Conservation (phyloP, 1,140 invertebrate genomes). For the Conus betulinus region DNA sequence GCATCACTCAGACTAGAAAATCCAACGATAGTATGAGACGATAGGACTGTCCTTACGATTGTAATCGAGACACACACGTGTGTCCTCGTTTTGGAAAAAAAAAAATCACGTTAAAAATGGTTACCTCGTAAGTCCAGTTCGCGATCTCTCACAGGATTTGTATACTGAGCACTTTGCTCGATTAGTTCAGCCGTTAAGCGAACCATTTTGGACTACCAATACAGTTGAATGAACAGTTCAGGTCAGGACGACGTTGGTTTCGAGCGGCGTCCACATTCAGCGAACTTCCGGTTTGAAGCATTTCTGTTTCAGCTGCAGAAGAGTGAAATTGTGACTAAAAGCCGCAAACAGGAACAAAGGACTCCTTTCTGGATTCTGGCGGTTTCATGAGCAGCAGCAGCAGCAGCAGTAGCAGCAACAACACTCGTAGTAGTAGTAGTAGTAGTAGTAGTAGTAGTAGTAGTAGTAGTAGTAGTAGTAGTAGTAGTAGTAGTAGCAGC, state of each 20-base stretch:
- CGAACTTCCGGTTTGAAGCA: background rate
- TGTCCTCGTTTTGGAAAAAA: background rate
- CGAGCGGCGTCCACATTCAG: background rate
- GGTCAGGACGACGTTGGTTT: background rate
- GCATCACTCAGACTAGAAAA: too few relatives aligned
- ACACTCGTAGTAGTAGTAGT: slow-evolving; percentile 2
- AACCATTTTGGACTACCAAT: slow-evolving; percentile 60
- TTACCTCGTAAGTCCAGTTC: slow-evolving; percentile 96
- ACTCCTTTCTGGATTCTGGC: background rate
- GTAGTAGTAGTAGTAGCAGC: slow-evolving; percentile 20
- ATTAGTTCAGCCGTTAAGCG: slow-evolving; percentile 70
- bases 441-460: slow-evolving; percentile 35
- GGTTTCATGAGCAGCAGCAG: too few relatives aligned
- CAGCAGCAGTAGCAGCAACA: too few relatives aligned
- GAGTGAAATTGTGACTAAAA: background rate
- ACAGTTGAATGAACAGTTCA: too few relatives aligned
- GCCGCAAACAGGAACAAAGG: background rate
- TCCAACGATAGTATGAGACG: too few relatives aligned
- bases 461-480: slow-evolving; percentile 36
- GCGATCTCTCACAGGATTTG: slow-evolving; percentile 94
- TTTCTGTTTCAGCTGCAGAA: background rate
- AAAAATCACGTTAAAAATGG: background rate
- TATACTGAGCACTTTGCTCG: slow-evolving; percentile 79
- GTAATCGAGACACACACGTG: too few relatives aligned
- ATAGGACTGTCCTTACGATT: too few relatives aligned